Conservation (phyloP, 2,888 invertebrate genomes). For the Hypomecis punctinalis region DNA sequence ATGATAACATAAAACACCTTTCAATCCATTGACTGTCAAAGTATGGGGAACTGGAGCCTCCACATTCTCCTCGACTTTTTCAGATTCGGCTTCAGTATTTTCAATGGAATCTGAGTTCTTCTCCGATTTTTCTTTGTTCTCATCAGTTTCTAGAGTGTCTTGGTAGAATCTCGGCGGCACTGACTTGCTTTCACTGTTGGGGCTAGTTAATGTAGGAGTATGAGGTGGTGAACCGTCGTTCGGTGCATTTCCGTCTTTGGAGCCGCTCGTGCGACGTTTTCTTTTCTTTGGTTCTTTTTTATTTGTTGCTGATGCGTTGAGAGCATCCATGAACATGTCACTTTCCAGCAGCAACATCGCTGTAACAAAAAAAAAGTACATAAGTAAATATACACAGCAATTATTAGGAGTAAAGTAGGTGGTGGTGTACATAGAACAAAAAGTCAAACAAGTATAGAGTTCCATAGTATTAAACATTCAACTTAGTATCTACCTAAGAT, state of each 20-base stretch:
- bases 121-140: conserved; percentile 79
- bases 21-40: conserved; percentile 86
- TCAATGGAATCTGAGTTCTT: conserved; percentile 62
- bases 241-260: conserved; percentile 86
- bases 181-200: conserved; percentile 75
- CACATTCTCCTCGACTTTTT: conserved; percentile 68
- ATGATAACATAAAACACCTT: conserved; percentile 90
- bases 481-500: too few relatives aligned
- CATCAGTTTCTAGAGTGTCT: conserved; percentile 92
- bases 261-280: conserved; percentile 89
- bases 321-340: conserved; percentile 96
- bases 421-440: neutral
- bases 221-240: conserved; percentile 84
- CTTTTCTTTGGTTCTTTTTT: conserved; percentile 91
- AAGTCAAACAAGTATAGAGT: conserved; percentile 2
- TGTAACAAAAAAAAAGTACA: conserved; percentile 73
- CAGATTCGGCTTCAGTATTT: conserved; percentile 50
- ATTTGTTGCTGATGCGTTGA: conserved; percentile 91
- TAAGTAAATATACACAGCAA: neutral
- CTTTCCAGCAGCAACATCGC: conserved; percentile 94
- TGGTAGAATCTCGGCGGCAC: conserved; percentile 94
- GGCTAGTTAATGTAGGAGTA: conserved; percentile 80
- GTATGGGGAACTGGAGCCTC: conserved; percentile 73
- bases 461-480: neutral
- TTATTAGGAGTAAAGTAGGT: neutral